These are phyloP conservation scores for Xenopus tropicalis DNA, from an alignment of 2,113 vertebrate genomes.

Conservation along the genomic window UCB_Xtro_10.0 CM004447.2:31320001-31320500, in stretches of 20 bases:
- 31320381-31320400: slow-evolving; percentile 49
- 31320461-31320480: background rate
- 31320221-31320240: slow-evolving; percentile 73
- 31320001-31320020: background rate
- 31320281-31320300: slow-evolving; percentile 62
- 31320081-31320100: slow-evolving; percentile 49
- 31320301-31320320: slow-evolving; percentile 70
- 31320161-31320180: slow-evolving; percentile 55
- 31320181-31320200: slow-evolving; percentile 59
- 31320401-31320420: slow-evolving; percentile 49
- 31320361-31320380: slow-evolving; percentile 57
- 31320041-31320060: slow-evolving; percentile 34
- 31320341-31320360: slow-evolving; percentile 60
- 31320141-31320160: slow-evolving; percentile 57
- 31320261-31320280: slow-evolving; percentile 54
- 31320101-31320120: slow-evolving; percentile 39
- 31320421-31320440: slow-evolving; percentile 11
- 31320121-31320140: slow-evolving; percentile 50
- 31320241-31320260: slow-evolving; percentile 68
- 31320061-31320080: slow-evolving; percentile 52
- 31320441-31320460: slow-evolving; percentile 11
- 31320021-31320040: slow-evolving; percentile 7
- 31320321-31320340: slow-evolving; percentile 67
- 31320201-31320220: slow-evolving; percentile 68
- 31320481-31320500: too few relatives aligned